Evolutionary conservation across 2,888 invertebrate genomes (phyloP).

Genomic region (Drosophila anceps): DNA sequence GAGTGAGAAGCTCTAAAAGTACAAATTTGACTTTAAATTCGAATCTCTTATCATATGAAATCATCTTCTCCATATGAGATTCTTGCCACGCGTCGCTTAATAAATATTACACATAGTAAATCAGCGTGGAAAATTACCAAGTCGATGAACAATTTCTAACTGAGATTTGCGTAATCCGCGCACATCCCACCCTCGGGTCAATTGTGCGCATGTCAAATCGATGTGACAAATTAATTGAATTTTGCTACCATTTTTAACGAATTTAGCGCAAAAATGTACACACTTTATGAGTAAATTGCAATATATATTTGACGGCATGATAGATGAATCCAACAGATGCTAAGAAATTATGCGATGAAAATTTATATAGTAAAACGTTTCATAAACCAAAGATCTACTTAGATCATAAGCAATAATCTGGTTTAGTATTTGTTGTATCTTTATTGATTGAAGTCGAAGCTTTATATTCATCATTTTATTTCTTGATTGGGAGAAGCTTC

Average conservation of each 20-base stretch:
- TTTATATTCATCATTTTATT: background rate
- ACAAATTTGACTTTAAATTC: conserved; percentile 6
- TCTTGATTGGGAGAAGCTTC: too few species aligned
- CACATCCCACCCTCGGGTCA: conserved; percentile 19
- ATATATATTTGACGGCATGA: conserved; percentile 63
- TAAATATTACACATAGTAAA: conserved; percentile 49
- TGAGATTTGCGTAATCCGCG: conserved; percentile 33
- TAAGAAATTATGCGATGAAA: background rate
- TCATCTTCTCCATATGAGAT: background rate
- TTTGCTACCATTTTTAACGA: conserved; percentile 53
- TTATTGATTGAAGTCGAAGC: background rate
- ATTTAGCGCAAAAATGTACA: conserved; percentile 46
- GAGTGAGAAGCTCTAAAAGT: conserved; percentile 35
- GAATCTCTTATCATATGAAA: background rate
- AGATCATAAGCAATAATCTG: background rate
- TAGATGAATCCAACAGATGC: conserved; percentile 65
- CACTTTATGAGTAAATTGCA: conserved; percentile 47
- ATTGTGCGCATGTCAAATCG: conserved; percentile 57
- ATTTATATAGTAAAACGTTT: conserved; percentile 4
- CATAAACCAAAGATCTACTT: background rate
- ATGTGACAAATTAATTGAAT: conserved; percentile 75
- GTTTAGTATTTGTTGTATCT: background rate
- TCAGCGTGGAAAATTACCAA: conserved; percentile 24
- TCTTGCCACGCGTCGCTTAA: conserved; percentile 44
- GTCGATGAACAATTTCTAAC: conserved; percentile 18